Evolutionary conservation across 2,888 invertebrate species (phyloP).

Genomic region (Arenicola marina): DNA sequence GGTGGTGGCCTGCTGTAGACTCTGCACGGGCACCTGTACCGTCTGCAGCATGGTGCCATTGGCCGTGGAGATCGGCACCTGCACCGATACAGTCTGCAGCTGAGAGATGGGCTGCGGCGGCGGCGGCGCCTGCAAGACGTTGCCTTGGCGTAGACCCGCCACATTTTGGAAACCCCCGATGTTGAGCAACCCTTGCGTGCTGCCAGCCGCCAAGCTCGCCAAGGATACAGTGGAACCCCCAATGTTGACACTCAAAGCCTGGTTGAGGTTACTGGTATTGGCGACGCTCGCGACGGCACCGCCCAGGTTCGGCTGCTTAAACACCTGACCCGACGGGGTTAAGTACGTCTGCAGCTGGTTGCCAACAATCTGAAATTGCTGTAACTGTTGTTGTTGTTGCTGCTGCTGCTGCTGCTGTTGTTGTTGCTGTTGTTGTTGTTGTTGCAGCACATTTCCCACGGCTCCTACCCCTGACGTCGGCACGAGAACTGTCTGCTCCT

Average conservation of each 20-base stretch:
- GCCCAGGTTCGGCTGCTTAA: too few species aligned
- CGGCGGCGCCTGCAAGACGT: slow-evolving; percentile 18
- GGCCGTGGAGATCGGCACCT: slow-evolving; percentile 82
- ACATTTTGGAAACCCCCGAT: background rate
- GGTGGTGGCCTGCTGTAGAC: slow-evolving; percentile 65
- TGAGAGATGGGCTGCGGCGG: slow-evolving; percentile 8
- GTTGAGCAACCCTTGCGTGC: background rate
- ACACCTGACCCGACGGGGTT: background rate
- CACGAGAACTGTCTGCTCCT: slow-evolving; percentile 84
- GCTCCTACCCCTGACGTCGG: too few species aligned
- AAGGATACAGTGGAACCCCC: background rate
- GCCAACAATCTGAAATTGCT: too few species aligned
- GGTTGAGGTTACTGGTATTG: too few species aligned
- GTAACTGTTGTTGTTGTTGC: too few species aligned
- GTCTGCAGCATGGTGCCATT: slow-evolving; percentile 95
- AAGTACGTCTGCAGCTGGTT: background rate
- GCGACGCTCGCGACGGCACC: too few species aligned
- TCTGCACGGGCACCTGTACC: slow-evolving; percentile 85
- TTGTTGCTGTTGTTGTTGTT: slow-evolving; percentile 37
- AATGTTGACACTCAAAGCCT: background rate
- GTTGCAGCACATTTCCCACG: slow-evolving; percentile 34
- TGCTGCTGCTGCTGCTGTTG: background rate
- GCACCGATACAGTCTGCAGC: slow-evolving; percentile 70
- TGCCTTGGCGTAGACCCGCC: background rate
- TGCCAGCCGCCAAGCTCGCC: background rate